Percentiles rank a stretch among this genome's conserved stretches.
These are phyloP conservation scores for Crocallis elinguaria DNA, from an alignment of 2,888 invertebrate species.

Conservation along the genomic window DNA sequence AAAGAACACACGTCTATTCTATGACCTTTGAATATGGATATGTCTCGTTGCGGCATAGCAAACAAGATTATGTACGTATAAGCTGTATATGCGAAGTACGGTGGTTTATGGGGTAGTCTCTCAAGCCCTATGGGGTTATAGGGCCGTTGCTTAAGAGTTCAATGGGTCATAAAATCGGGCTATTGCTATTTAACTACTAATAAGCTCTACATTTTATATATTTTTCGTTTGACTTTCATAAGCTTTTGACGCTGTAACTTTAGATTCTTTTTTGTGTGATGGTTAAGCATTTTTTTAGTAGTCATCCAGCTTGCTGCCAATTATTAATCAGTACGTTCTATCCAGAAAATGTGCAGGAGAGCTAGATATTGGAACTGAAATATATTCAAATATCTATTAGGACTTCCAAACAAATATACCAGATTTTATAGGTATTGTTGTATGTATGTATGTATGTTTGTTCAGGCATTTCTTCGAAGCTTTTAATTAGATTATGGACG, in stretches of 20 bases:
- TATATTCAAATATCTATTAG: too few species aligned
- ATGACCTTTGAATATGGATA: conserved; percentile 33
- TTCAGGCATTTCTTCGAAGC: too few species aligned
- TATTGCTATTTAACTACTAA: conserved; percentile 14
- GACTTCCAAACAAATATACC: too few species aligned
- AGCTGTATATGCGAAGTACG: conserved; percentile 23
- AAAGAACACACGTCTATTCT: conserved; percentile 16
- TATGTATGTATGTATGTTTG: too few species aligned
- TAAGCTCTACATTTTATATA: conserved; percentile 16
- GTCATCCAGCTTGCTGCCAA: too few species aligned
- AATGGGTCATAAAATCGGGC: conserved; percentile 33
- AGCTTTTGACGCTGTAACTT: background rate
- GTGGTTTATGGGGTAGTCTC: conserved; percentile 29
- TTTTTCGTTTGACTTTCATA: conserved; percentile 10
- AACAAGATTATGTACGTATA: conserved; percentile 32
- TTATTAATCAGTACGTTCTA: too few species aligned
- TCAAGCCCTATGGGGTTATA: conserved; percentile 15
- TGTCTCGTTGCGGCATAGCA: conserved; percentile 28
- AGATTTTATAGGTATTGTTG: too few species aligned
- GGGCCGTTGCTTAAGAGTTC: conserved; percentile 32
- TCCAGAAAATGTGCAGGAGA: too few species aligned
- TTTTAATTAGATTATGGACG: too few species aligned
- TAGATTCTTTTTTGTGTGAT: too few species aligned
- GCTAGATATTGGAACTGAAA: too few species aligned
- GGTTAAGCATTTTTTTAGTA: too few species aligned